Evolutionary conservation across 2,888 invertebrate species (phyloP).

Genomic region (Cheilosia vernalis): DNA sequence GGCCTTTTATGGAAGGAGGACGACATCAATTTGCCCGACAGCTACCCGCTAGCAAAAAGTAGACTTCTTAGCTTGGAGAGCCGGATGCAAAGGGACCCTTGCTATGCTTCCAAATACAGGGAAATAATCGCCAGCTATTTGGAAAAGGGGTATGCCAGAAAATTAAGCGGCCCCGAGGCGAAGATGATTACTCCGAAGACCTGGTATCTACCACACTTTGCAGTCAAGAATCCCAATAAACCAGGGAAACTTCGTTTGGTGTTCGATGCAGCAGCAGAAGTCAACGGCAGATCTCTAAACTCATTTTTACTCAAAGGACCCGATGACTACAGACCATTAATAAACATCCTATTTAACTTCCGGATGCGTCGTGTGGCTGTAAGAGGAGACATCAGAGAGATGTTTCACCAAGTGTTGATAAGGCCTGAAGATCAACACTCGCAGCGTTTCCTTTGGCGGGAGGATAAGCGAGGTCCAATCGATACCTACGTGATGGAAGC

Average conservation of each 20-base stretch:
- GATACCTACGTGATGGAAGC: slow-evolving; percentile 71
- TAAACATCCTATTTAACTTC: slow-evolving; percentile 77
- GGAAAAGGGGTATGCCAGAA: slow-evolving; percentile 49
- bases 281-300: slow-evolving; percentile 76
- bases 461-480: not conserved
- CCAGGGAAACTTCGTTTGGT: slow-evolving; percentile 77
- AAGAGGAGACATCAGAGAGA: slow-evolving; percentile 79
- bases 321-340: slow-evolving; percentile 76
- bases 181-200: slow-evolving; percentile 43
- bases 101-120: slow-evolving; percentile 38
- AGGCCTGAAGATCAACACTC: slow-evolving; percentile 74
- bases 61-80: slow-evolving; percentile 46
- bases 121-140: slow-evolving; percentile 46
- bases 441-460: slow-evolving; percentile 77
- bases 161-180: slow-evolving; percentile 31
- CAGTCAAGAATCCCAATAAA: slow-evolving; percentile 76
- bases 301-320: slow-evolving; percentile 76
- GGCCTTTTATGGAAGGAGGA: slow-evolving; percentile 59
- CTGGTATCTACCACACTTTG: slow-evolving; percentile 77
- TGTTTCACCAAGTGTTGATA: slow-evolving; percentile 79
- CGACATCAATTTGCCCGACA: slow-evolving; percentile 37
- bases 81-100: slow-evolving; percentile 46
- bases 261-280: slow-evolving; percentile 78
- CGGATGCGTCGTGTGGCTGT: slow-evolving; percentile 76
- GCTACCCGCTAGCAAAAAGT: slow-evolving; percentile 42